These are phyloP conservation scores for Oedothorax gibbosus DNA, from an alignment of 1,140 invertebrate genomes.

Conservation along the genomic window DNA sequence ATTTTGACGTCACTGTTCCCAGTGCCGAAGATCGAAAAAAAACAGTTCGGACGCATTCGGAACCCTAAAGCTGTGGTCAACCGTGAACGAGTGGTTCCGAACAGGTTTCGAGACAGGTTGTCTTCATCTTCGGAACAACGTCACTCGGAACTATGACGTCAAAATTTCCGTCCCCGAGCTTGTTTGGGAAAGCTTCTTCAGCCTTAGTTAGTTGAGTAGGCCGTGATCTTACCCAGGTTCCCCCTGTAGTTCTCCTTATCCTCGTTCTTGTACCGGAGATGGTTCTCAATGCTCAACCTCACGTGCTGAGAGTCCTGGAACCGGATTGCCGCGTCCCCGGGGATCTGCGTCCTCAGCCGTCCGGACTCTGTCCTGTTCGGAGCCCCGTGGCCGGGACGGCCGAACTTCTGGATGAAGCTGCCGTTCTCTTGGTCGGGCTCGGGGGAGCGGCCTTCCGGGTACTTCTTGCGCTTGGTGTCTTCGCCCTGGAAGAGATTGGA, in stretches of 20 bases:
- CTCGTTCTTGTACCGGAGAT: constrained; percentile 59
- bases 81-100: too few species aligned
- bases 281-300: constrained; percentile 62
- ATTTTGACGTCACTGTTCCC: too few species aligned
- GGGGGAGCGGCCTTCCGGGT: constrained; percentile 24
- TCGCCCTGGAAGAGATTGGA: constrained; percentile 18
- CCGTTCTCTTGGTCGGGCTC: not conserved
- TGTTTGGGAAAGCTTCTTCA: too few species aligned
- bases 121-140: too few species aligned
- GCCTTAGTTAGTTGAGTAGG: too few species aligned
- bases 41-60: too few species aligned
- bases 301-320: constrained; percentile 62
- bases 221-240: constrained; percentile 58
- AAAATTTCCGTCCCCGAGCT: too few species aligned
- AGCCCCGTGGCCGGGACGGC: constrained; percentile 61
- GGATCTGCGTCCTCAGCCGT: constrained; percentile 48
- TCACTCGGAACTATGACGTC: too few species aligned
- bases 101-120: too few species aligned
- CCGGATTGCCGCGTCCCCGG: constrained; percentile 60
- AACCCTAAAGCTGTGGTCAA: too few species aligned
- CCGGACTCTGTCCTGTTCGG: constrained; percentile 62
- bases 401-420: constrained; percentile 57
- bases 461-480: constrained; percentile 31
- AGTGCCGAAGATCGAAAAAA: too few species aligned
- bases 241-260: constrained; percentile 60